phyloP scores from a whole-genome alignment of 2,113 vertebrate species.

The Ia io region DNA sequence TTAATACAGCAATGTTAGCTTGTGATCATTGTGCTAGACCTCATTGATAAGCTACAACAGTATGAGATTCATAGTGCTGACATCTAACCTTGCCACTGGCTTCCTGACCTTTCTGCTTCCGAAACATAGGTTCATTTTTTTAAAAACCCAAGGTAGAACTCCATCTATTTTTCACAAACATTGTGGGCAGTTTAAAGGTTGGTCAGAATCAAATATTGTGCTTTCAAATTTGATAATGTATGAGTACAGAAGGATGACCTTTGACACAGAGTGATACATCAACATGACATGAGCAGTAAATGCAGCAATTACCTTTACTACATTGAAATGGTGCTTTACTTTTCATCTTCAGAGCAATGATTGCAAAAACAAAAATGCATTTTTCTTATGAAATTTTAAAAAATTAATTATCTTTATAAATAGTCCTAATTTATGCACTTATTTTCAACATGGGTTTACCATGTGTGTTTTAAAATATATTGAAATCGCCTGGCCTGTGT shows the following conservation, averaged over 20 bases:
- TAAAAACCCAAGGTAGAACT: slow-evolving; percentile 77
- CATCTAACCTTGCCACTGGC: slow-evolving; percentile 87
- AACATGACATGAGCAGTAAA: slow-evolving; percentile 95
- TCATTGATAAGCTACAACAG: slow-evolving; percentile 93
- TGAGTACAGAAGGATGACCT: slow-evolving; percentile 98
- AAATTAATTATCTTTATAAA: slow-evolving; percentile 66
- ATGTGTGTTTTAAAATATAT: neutral
- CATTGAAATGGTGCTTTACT: slow-evolving; percentile 79
- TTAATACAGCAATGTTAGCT: slow-evolving; percentile 92
- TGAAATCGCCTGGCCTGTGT: neutral
- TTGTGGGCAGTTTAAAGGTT: slow-evolving; percentile 88
- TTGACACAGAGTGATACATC: slow-evolving; percentile 94
- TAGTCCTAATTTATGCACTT: slow-evolving; percentile 60
- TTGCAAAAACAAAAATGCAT: slow-evolving; percentile 67
- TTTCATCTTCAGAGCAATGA: slow-evolving; percentile 81
- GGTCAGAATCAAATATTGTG: slow-evolving; percentile 91
- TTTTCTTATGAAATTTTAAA: slow-evolving; percentile 69
- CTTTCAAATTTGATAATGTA: slow-evolving; percentile 99
- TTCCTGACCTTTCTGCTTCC: slow-evolving; percentile 95
- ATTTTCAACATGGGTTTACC: slow-evolving; percentile 22
- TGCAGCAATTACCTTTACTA: slow-evolving; percentile 90
- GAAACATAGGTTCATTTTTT: slow-evolving; percentile 85
- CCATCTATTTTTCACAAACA: slow-evolving; percentile 83
- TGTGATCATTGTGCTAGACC: slow-evolving; percentile 93
- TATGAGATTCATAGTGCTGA: slow-evolving; percentile 88